phyloP scores from a whole-genome alignment of 2,113 vertebrate genomes.

The Corythoichthys intestinalis region DNA sequence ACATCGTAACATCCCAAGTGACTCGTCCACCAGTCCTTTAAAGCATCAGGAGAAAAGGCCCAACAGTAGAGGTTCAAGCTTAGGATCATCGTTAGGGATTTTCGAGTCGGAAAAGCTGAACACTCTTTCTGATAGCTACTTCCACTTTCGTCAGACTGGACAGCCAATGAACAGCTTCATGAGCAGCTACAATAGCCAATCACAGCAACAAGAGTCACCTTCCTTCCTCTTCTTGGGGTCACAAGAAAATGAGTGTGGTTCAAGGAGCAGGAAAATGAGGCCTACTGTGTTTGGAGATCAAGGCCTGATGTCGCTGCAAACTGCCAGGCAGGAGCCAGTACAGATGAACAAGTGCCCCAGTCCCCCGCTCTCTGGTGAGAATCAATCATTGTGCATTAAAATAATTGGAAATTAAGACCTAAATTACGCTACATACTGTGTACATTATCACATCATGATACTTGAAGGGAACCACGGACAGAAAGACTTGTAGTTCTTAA shows the following conservation, averaged over 20 bases:
- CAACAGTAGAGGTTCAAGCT: slow-evolving; percentile 71
- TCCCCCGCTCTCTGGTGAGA: slow-evolving; percentile 82
- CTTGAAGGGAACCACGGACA: too few species aligned
- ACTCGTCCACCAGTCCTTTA: slow-evolving; percentile 75
- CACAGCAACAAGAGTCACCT: slow-evolving; percentile 67
- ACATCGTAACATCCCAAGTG: slow-evolving; percentile 77
- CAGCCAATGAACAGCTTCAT: slow-evolving; percentile 80
- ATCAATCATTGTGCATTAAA: slow-evolving; percentile 8
- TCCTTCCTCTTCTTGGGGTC: slow-evolving; percentile 81
- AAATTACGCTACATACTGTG: not conserved
- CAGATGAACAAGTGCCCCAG: slow-evolving; percentile 74
- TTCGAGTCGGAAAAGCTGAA: slow-evolving; percentile 89
- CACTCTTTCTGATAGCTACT: slow-evolving; percentile 86
- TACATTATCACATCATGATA: not conserved
- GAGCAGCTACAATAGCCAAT: slow-evolving; percentile 84
- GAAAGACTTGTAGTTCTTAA: too few species aligned
- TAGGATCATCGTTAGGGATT: slow-evolving; percentile 78
- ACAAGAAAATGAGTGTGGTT: slow-evolving; percentile 75
- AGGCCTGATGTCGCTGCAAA: slow-evolving; percentile 86
- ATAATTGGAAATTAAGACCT: not conserved
- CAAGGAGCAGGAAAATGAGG: slow-evolving; percentile 81
- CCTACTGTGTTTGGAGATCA: slow-evolving; percentile 90
- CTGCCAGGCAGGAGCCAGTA: slow-evolving; percentile 78
- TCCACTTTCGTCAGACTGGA: slow-evolving; percentile 83
- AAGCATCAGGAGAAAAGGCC: slow-evolving; percentile 82